Conservation (phyloP, 2,113 vertebrate genomes). For the Xyrauchen texanus region DNA sequence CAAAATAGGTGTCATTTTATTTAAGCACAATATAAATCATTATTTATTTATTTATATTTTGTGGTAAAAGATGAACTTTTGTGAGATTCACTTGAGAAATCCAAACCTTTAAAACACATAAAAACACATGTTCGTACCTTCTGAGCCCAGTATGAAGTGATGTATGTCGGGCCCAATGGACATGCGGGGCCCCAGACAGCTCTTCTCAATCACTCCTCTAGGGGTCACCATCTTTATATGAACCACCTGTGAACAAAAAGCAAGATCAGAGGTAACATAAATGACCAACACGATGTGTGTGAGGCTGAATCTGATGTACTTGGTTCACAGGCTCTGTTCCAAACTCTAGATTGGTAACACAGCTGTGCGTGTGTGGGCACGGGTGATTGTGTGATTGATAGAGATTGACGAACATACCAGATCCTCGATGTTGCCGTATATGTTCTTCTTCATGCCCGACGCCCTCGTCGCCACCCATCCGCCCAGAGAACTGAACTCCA, state of each 20-base stretch:
- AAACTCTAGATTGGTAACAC: too few relatives aligned
- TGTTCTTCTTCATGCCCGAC: conserved; percentile 99
- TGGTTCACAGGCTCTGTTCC: too few relatives aligned
- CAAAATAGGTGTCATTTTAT: too few relatives aligned
- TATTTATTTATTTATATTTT: too few relatives aligned
- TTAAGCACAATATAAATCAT: too few relatives aligned
- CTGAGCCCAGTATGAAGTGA: conserved; percentile 99
- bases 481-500: conserved; percentile 97
- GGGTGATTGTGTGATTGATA: neutral
- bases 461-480: conserved; percentile 98
- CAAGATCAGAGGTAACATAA: conserved; percentile 14
- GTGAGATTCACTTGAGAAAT: neutral
- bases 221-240: conserved; percentile 98
- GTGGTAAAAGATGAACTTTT: neutral
- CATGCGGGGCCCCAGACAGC: conserved; percentile 93
- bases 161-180: conserved; percentile 96
- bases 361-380: neutral
- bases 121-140: conserved; percentile 77
- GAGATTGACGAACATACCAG: conserved; percentile 76
- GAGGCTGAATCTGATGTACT: too few relatives aligned
- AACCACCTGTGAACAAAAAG: conserved; percentile 80
- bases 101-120: neutral
- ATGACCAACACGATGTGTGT: neutral
- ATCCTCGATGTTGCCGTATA: conserved; percentile 99
- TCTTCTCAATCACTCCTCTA: conserved; percentile 94